Evolutionary conservation across 2,113 vertebrate species (phyloP), one percentile per base, ranked within the genome.

Genomic region (Tricholaema leucomelas): DNA sequence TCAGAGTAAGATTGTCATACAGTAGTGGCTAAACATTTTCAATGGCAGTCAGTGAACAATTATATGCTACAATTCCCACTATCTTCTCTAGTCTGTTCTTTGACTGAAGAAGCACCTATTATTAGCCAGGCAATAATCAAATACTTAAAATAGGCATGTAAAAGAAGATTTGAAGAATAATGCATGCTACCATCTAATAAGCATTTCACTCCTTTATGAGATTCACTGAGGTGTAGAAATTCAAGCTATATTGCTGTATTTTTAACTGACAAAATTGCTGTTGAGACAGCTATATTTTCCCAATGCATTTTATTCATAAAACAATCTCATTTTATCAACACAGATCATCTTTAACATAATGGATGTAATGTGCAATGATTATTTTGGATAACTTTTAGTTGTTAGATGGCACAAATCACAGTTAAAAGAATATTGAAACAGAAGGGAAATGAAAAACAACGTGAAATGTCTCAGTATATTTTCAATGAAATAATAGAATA

Each of bases 71-170:
- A 56, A 87, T 95, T 97, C 96, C 93, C 86, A 71, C 88, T 82
- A 52, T 66, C 88, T 92, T 94, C 85, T 91, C 85, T 87, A 91
- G 84, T 81, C 93, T 96, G 85, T 87, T 96, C 95, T 93, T 94
- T 96, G 94, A 76, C 91, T 93, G 96, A 95, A 94, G 31, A 90
- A 94, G 88, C 87, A 96, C 87, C 96, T 97, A 88, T 97, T 97
- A 97, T 97, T 97, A 97, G 94, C 93, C 94, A 97, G 89, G 94
- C 91, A 96, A 96, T 97, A 97, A 97, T 97, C 94, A 97, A 97
- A 95, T 89, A 96, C 93, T 96, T 97, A 95, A 97, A 98, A 97
- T 90, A 97, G 94, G 63, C 72, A 93, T 79, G 84, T 88, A 96
- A 97, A 97, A 94, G 85, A 93, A 88, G 82, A 82, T 91, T 95